Conservation (phyloP, 2,888 invertebrate genomes). For the Amphimallon solstitiale region DNA sequence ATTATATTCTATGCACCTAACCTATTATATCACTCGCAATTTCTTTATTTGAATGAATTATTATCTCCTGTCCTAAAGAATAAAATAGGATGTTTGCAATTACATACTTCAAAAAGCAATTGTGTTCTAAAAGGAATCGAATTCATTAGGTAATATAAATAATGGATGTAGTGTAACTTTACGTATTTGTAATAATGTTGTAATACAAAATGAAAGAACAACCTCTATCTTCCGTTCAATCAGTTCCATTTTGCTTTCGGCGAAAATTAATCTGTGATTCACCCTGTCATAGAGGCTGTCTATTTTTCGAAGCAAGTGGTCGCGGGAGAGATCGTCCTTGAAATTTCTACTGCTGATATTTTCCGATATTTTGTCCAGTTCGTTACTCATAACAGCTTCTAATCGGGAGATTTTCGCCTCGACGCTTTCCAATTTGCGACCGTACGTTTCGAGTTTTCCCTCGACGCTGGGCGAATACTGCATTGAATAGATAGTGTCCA, state of each 20-base stretch:
- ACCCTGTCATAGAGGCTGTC: slow-evolving; percentile 62
- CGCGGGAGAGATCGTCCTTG: slow-evolving; percentile 61
- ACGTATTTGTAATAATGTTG: too few relatives aligned
- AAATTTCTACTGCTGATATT: slow-evolving; percentile 61
- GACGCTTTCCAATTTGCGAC: slow-evolving; percentile 61
- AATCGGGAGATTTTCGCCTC: slow-evolving; percentile 49
- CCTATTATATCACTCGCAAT: too few relatives aligned
- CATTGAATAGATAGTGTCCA: slow-evolving; percentile 59
- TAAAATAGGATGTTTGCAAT: too few relatives aligned
- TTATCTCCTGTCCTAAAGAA: too few relatives aligned
- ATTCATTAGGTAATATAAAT: too few relatives aligned
- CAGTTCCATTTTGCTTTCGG: slow-evolving; percentile 60
- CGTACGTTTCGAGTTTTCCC: slow-evolving; percentile 61
- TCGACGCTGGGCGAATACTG: slow-evolving; percentile 58
- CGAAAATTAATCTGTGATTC: slow-evolving; percentile 58
- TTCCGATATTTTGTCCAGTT: slow-evolving; percentile 60
- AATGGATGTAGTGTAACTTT: too few relatives aligned
- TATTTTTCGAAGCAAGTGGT: slow-evolving; percentile 60
- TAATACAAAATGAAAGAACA: background rate
- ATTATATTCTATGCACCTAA: too few relatives aligned
- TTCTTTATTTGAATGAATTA: too few relatives aligned
- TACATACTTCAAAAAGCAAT: too few relatives aligned
- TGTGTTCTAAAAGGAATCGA: too few relatives aligned
- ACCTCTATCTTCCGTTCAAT: slow-evolving; percentile 60
- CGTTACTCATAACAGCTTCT: slow-evolving; percentile 58